Evolutionary conservation across 2,797 vertebrate genomes (phyloP).

Genomic region (Semotilus atromaculatus): DNA sequence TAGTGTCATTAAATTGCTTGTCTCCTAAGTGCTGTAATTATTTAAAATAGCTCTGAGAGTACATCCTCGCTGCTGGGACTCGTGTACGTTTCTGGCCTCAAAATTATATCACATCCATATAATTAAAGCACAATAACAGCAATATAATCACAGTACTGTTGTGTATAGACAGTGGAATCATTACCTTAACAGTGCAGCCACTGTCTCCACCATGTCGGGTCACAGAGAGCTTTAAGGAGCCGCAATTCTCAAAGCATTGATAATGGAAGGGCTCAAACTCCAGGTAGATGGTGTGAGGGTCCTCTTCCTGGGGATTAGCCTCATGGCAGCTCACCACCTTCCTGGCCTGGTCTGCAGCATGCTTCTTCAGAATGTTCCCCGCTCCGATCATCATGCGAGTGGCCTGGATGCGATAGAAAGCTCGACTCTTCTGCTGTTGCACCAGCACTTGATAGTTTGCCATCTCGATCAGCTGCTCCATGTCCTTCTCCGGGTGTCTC

Average conservation of each 20-base stretch:
- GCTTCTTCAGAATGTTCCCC: slow-evolving; percentile 87
- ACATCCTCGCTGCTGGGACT: slow-evolving; percentile 5
- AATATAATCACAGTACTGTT: slow-evolving; percentile 30
- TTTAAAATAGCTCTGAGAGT: slow-evolving; percentile 44
- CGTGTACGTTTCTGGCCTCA: slow-evolving; percentile 28
- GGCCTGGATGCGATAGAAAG: slow-evolving; percentile 89
- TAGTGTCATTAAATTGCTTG: slow-evolving; percentile 10
- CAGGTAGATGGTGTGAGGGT: slow-evolving; percentile 83
- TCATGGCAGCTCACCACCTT: slow-evolving; percentile 86
- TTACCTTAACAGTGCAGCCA: slow-evolving; percentile 82
- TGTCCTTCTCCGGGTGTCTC: slow-evolving; percentile 86
- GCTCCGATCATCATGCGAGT: slow-evolving; percentile 91
- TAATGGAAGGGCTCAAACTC: slow-evolving; percentile 85
- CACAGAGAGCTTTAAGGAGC: slow-evolving; percentile 82
- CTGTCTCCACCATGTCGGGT: slow-evolving; percentile 80
- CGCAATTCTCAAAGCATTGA: slow-evolving; percentile 89
- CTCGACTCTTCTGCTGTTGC: slow-evolving; percentile 88
- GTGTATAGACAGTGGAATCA: slow-evolving; percentile 3
- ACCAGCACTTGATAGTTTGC: slow-evolving; percentile 87
- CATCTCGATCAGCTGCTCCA: slow-evolving; percentile 88
- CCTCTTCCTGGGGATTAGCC: slow-evolving; percentile 82
- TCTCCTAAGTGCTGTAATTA: slow-evolving; percentile 30
- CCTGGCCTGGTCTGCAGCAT: slow-evolving; percentile 86
- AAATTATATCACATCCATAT: slow-evolving; percentile 37
- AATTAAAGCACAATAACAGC: slow-evolving; percentile 29